Conservation (phyloP, 2,113 vertebrate genomes). For the Sylvietta virens region DNA sequence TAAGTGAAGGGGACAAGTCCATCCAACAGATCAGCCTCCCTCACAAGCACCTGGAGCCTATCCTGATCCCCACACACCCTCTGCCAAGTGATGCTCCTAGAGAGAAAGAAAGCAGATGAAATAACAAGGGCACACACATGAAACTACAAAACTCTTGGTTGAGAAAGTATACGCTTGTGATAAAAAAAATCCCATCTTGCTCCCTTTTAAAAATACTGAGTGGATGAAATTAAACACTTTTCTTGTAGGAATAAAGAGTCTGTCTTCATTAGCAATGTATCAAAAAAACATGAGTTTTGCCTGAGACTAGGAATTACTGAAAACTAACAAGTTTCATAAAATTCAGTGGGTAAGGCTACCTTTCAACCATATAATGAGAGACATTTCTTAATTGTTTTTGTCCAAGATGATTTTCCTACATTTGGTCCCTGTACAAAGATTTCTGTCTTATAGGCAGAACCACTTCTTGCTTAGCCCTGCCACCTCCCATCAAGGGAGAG, state of each 20-base stretch:
- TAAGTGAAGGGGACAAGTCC: not conserved
- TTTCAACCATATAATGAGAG: not conserved
- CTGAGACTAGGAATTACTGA: not conserved
- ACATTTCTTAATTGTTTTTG: not conserved
- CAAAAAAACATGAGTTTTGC: not conserved
- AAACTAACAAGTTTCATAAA: not conserved
- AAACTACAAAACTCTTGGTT: not conserved
- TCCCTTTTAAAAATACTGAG: not conserved
- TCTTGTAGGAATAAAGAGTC: not conserved
- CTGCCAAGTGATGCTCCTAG: not conserved
- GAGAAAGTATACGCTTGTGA: not conserved
- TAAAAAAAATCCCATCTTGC: accelerated
- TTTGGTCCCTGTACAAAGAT: not conserved
- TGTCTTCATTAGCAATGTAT: not conserved
- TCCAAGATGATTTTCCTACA: not conserved
- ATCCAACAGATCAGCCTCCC: not conserved
- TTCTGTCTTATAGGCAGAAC: not conserved
- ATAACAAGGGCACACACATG: not conserved
- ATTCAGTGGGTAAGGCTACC: not conserved
- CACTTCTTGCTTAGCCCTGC: not conserved
- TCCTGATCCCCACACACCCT: not conserved
- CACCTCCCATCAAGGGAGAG: not conserved
- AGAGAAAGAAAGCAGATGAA: not conserved
- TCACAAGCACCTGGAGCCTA: not conserved
- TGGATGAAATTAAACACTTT: not conserved